phyloP scores from a whole-genome alignment of 2,113 vertebrate genomes.

The Cyprinus carpio region DNA sequence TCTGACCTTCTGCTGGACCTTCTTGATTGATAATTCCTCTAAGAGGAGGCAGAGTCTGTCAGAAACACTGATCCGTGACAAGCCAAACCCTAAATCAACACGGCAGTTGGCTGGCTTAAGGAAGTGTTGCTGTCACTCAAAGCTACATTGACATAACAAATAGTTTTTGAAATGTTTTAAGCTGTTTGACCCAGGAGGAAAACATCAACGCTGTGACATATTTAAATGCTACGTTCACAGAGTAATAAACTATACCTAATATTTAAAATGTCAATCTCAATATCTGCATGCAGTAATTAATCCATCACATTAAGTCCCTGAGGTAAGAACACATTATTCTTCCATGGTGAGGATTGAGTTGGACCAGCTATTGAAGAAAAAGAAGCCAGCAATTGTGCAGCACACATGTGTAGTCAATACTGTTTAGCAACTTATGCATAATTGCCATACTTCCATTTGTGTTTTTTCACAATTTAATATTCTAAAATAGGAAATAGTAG shows the following conservation, averaged over 20 bases:
- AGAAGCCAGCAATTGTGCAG: neutral
- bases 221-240: neutral
- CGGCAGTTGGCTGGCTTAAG: neutral
- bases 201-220: neutral
- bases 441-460: neutral
- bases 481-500: neutral
- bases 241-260: neutral
- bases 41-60: conserved; percentile 9
- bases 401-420: neutral
- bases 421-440: neutral
- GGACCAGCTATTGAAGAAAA: neutral
- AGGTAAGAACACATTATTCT: neutral
- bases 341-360: neutral
- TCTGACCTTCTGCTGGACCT: conserved; percentile 24
- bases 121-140: conserved; percentile 28
- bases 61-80: neutral
- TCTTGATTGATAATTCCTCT: conserved; percentile 25
- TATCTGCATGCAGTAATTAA: neutral
- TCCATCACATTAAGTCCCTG: neutral
- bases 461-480: neutral
- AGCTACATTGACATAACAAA: neutral
- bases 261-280: conserved; percentile 1
- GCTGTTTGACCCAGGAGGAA: neutral
- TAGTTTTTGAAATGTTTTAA: neutral
- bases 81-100: neutral